Conservation (phyloP, 2,797 vertebrate genomes). For the Periparus ater region DNA sequence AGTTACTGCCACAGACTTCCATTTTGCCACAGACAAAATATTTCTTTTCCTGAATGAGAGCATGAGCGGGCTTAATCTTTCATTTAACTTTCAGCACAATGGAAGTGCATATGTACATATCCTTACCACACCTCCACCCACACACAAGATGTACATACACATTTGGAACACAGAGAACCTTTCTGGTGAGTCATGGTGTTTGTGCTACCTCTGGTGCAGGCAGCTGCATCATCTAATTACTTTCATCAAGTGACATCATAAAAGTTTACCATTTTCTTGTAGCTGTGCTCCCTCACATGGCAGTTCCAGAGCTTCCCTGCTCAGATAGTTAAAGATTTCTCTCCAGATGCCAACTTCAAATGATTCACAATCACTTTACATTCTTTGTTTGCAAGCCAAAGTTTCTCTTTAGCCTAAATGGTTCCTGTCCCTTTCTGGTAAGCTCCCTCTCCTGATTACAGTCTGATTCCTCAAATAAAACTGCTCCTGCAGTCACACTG, state of each 20-base stretch:
- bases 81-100: background rate
- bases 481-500: background rate
- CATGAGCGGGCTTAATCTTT: background rate
- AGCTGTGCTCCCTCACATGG: background rate
- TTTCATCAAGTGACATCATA: background rate
- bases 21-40: background rate
- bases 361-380: background rate
- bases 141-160: background rate
- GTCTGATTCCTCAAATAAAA: conserved; percentile 1
- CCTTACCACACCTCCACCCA: background rate
- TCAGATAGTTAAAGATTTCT: background rate
- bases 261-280: background rate
- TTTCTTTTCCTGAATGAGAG: background rate
- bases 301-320: background rate
- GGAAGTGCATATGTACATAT: background rate
- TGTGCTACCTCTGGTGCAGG: background rate
- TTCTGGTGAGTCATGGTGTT: conserved; percentile 7
- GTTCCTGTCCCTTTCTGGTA: background rate
- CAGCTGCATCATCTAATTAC: conserved; percentile 11
- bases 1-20: background rate
- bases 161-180: background rate
- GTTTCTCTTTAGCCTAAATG: background rate
- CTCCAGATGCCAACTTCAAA: background rate
- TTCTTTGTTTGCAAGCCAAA: conserved; percentile 1
- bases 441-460: background rate